Conservation (phyloP, 1,140 invertebrate species). For the Heliothis virescens region DNA sequence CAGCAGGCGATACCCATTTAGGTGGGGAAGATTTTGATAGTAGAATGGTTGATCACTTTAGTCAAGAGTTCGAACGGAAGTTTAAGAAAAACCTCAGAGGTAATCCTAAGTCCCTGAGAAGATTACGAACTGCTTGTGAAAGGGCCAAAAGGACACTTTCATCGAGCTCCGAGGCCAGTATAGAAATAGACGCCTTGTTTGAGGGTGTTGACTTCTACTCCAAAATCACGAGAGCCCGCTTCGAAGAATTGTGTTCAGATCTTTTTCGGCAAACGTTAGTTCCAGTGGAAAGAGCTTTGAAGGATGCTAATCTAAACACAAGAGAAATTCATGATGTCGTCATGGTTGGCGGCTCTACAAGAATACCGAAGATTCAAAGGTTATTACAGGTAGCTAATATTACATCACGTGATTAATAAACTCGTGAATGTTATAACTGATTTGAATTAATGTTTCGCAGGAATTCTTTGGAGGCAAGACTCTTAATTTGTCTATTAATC, state of each 20-base stretch:
- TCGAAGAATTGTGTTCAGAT: slow-evolving; percentile 95
- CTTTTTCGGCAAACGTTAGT: slow-evolving; percentile 90
- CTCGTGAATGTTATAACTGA: neutral
- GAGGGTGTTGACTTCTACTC: slow-evolving; percentile 95
- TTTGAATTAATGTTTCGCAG: slow-evolving; percentile 64
- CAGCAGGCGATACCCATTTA: slow-evolving; percentile 91
- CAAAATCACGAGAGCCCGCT: slow-evolving; percentile 93
- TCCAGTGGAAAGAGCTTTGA: slow-evolving; percentile 91
- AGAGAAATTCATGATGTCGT: slow-evolving; percentile 89
- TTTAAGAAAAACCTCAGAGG: slow-evolving; percentile 91
- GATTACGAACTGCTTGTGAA: slow-evolving; percentile 92
- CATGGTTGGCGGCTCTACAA: slow-evolving; percentile 88
- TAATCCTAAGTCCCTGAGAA: slow-evolving; percentile 92
- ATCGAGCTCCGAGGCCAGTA: slow-evolving; percentile 89
- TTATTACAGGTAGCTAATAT: slow-evolving; percentile 81
- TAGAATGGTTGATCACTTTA: slow-evolving; percentile 93
- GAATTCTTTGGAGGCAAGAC: slow-evolving; percentile 89
- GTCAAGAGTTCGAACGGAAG: slow-evolving; percentile 93
- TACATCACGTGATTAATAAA: neutral
- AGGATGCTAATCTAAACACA: slow-evolving; percentile 92
- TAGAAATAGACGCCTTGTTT: slow-evolving; percentile 92
- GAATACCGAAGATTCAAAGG: slow-evolving; percentile 90
- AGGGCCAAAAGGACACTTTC: slow-evolving; percentile 90
- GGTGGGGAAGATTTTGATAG: slow-evolving; percentile 93
- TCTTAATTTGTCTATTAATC: slow-evolving; percentile 91